Evolutionary conservation across 2,888 invertebrate species (phyloP).

Genomic region (Caenorhabditis sinica): DNA sequence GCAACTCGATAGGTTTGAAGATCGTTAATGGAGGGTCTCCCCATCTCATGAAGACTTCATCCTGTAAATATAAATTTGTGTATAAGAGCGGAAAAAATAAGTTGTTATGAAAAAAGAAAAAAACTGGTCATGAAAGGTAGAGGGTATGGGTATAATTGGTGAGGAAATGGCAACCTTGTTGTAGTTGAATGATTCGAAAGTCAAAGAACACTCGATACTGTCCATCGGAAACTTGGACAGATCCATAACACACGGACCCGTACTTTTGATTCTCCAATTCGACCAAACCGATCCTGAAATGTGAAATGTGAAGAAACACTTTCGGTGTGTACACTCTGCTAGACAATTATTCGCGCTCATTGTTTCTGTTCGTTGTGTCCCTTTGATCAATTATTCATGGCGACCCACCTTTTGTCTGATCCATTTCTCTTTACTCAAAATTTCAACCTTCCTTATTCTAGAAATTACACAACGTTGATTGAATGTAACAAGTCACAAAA

Average conservation of each 20-base stretch:
- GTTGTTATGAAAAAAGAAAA: slow-evolving; percentile 21
- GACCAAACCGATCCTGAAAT: slow-evolving; percentile 83
- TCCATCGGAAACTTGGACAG: slow-evolving; percentile 83
- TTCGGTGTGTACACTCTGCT: slow-evolving; percentile 29
- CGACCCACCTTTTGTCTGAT: slow-evolving; percentile 3
- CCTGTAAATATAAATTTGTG: slow-evolving; percentile 56
- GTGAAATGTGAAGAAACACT: slow-evolving; percentile 14
- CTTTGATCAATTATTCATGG: slow-evolving; percentile 56
- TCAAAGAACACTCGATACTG: slow-evolving; percentile 79
- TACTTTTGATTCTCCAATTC: slow-evolving; percentile 83
- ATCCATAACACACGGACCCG: slow-evolving; percentile 83
- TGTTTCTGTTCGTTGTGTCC: slow-evolving; percentile 54
- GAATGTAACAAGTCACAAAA: background rate
- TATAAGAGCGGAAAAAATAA: background rate
- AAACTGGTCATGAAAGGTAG: slow-evolving; percentile 34
- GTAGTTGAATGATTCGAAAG: slow-evolving; percentile 83
- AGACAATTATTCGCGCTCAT: slow-evolving; percentile 62
- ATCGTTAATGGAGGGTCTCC: slow-evolving; percentile 70
- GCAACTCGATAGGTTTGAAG: slow-evolving; percentile 83
- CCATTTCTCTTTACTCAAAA: background rate
- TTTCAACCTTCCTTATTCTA: background rate
- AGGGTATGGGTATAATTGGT: slow-evolving; percentile 32
- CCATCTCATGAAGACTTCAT: slow-evolving; percentile 79
- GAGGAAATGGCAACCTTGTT: slow-evolving; percentile 73
- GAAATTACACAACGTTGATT: background rate